Percentiles rank a stretch among this genome's conserved stretches.
These are phyloP conservation scores for Semaprochilodus insignis DNA, from an alignment of 2,797 vertebrate genomes.

Conservation along the genomic window DNA sequence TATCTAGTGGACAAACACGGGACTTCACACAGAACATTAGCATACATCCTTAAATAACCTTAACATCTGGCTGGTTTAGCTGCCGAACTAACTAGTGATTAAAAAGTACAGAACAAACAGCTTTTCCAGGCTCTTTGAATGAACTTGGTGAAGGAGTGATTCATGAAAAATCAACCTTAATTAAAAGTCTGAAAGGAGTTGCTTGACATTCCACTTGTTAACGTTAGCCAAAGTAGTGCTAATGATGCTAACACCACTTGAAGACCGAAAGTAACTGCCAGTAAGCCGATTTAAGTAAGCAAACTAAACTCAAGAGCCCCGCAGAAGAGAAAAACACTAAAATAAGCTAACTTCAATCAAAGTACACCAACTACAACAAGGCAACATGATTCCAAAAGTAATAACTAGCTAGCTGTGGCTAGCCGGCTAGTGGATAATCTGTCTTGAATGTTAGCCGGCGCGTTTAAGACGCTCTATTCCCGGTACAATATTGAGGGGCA, in stretches of 20 bases:
- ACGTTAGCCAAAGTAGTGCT: constrained; percentile 6
- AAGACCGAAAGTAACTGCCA: background rate
- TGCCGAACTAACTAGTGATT: background rate
- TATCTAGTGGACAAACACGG: too few species aligned
- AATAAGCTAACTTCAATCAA: background rate
- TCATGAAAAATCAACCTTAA: too few species aligned
- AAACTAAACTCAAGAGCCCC: background rate
- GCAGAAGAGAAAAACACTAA: too few species aligned
- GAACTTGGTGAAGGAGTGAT: too few species aligned
- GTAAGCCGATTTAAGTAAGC: background rate
- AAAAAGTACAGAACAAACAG: too few species aligned
- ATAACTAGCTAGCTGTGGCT: background rate
- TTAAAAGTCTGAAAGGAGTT: too few species aligned
- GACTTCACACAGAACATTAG: too few species aligned
- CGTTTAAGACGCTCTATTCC: background rate
- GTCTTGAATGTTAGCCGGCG: background rate
- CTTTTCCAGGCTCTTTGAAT: too few species aligned
- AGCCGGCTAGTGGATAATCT: background rate
- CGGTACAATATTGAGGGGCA: too few species aligned
- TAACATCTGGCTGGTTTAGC: background rate
- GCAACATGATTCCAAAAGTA: too few species aligned
- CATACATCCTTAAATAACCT: background rate
- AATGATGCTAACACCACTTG: constrained; percentile 21
- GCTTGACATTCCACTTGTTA: background rate
- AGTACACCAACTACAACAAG: background rate